phyloP scores from a whole-genome alignment of 2,797 vertebrate species.

The Tiaroga cobitis region DNA sequence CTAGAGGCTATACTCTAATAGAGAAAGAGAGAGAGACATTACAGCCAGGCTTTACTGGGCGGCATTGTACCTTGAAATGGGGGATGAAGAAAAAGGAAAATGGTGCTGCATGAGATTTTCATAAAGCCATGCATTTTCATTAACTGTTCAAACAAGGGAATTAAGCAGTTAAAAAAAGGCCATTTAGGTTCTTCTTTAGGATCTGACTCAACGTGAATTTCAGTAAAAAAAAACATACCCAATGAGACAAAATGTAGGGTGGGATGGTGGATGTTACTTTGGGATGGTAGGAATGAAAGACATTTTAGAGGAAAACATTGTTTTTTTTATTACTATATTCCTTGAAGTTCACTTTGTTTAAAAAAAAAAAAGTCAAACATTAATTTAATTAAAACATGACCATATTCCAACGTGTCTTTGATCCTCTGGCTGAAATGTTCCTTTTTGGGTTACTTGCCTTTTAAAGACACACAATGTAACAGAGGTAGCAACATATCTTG shows the following conservation, averaged over 20 bases:
- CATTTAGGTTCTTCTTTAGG: neutral
- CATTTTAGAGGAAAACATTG: neutral
- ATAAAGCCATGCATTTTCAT: constrained; percentile 40
- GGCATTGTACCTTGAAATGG: constrained; percentile 35
- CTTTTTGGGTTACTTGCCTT: neutral
- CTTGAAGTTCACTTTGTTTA: neutral
- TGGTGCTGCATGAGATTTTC: constrained; percentile 31
- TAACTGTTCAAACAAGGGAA: constrained; percentile 4
- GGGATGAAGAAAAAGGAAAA: constrained; percentile 33
- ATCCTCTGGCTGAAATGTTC: neutral
- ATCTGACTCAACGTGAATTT: neutral
- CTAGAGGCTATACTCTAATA: constrained; percentile 28
- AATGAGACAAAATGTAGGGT: neutral
- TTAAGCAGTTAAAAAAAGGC: constrained; percentile 3
- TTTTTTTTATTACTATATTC: neutral
- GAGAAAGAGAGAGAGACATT: constrained; percentile 1
- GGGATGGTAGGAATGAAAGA: neutral
- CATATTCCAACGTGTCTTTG: neutral
- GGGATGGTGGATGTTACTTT: neutral
- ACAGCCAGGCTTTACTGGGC: constrained; percentile 26
- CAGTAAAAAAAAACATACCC: neutral
- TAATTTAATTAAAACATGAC: neutral
- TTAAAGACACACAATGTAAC: neutral
- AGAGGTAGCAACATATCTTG: neutral
- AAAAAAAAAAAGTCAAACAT: neutral